Base-by-base conservation (phyloP, 2,113 vertebrate genomes). In the Anas platyrhynchos region DNA sequence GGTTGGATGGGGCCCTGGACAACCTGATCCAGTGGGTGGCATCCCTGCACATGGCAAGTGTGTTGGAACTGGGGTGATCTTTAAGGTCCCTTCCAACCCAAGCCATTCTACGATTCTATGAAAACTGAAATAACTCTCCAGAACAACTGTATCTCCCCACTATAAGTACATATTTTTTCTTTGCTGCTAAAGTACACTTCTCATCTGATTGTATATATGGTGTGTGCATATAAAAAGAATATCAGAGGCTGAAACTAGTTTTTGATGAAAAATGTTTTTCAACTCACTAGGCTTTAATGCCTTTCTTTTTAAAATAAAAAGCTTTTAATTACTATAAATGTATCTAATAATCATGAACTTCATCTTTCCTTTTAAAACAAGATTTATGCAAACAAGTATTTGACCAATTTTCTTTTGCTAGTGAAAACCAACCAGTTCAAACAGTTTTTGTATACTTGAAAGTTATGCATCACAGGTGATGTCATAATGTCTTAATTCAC, bases 401-500 rank as follows among this genome's bases (percentile, higher is more conserved):
- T 41, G 29, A 90, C 55, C 7, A 50, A 46, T 21, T 78, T 71
- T 58, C 2, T 74, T 94, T 43, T 50, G 16, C 16, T 86, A 32
- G 15, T 38, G 68, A 65, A 71, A 72, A 66, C 11, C 18, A 79
- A 58, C 5, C 14, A 41, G 36, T 69, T 83, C 55, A 22, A 88
- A 43, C 6, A 55, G 8, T 43, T 87, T 88, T 91, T 69, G 50
- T 12, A 31, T 6, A 59, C 26, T 44, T 75, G 12, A 46, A 86
- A 87, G 36, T 34, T 67, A 38, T 9, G 23, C 0, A 0, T 36
- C 34, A 79, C 26, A 89, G 9, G 4, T 26, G 43, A 41, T n/a
- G n/a, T n/a, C n/a, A n/a, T n/a, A n/a, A n/a, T n/a, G n/a, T n/a
- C 20, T 43, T 21, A 65, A 74, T 68, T 87, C 43, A 41, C n/a